Evolutionary conservation across 2,113 vertebrate species (phyloP).

Genomic region (Synchiropus splendidus): DNA sequence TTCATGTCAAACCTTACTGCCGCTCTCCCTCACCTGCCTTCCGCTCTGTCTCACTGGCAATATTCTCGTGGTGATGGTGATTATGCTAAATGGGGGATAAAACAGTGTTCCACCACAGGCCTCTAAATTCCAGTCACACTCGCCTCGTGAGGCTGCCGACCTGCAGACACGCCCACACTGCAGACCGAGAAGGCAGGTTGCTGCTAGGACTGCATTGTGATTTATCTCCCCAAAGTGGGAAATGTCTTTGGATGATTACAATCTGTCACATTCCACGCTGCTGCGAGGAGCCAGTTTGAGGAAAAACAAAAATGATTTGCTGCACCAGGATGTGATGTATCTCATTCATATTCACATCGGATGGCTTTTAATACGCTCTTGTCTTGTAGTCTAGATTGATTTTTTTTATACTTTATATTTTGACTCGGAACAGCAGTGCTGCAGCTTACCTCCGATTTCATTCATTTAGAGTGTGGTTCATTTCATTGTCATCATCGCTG

Average conservation of each 20-base stretch:
- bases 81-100: slow-evolving; percentile 31
- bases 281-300: no score
- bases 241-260: slow-evolving; percentile 16
- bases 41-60: slow-evolving; percentile 2
- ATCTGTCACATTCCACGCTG: slow-evolving; percentile 7
- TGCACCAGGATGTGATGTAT: no score
- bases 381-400: no score
- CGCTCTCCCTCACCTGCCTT: neutral
- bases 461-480: no score
- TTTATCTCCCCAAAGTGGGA: slow-evolving; percentile 15
- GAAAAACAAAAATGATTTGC: no score
- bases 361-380: no score
- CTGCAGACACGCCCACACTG: slow-evolving; percentile 2
- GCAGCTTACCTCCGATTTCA: no score
- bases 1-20: neutral
- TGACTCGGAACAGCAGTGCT: no score
- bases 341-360: no score
- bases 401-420: no score
- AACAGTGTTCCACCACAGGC: slow-evolving; percentile 40
- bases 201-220: slow-evolving; percentile 8
- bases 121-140: slow-evolving; percentile 41
- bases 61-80: slow-evolving; percentile 33
- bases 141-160: slow-evolving; percentile 10
- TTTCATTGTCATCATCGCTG: no score
- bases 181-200: slow-evolving; percentile 1